Conservation (phyloP, 2,797 vertebrate species). For the Pampus argenteus region DNA sequence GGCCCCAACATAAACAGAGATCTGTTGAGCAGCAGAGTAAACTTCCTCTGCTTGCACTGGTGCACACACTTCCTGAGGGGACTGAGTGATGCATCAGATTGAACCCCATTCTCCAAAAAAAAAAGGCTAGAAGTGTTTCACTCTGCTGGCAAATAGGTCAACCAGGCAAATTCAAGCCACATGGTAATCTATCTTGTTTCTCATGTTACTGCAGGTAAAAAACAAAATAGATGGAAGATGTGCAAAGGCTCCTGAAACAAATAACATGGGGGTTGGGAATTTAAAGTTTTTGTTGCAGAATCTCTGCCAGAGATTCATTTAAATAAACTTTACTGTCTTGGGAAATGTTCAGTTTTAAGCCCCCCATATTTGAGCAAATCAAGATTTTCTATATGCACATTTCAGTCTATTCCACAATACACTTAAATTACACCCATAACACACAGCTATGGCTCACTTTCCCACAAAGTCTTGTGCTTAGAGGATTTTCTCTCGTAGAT, state of each 20-base stretch:
- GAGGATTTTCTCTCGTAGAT: conserved; percentile 38
- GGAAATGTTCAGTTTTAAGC: neutral
- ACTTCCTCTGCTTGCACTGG: conserved; percentile 78
- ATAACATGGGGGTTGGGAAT: neutral
- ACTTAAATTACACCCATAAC: conserved; percentile 28
- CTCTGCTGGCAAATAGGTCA: conserved; percentile 30
- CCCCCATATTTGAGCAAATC: neutral
- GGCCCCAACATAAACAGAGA: conserved; percentile 81
- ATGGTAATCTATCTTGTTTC: conserved; percentile 40
- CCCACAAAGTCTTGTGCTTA: conserved; percentile 43
- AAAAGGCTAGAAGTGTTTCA: conserved; percentile 51
- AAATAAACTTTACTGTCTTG: neutral
- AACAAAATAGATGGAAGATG: neutral
- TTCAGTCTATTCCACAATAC: neutral
- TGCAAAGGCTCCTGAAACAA: neutral
- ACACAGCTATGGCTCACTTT: conserved; percentile 20
- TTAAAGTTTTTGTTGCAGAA: neutral
- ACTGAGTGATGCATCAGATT: conserved; percentile 60
- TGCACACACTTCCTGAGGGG: conserved; percentile 80
- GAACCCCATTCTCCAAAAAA: conserved; percentile 43
- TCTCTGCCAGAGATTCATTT: neutral
- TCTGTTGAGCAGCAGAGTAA: conserved; percentile 73
- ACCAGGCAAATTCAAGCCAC: conserved; percentile 62
- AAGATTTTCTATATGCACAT: neutral
- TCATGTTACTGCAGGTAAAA: conserved; percentile 14